Conservation (phyloP, 1,140 invertebrate species). For the Bombus confusus region DNA sequence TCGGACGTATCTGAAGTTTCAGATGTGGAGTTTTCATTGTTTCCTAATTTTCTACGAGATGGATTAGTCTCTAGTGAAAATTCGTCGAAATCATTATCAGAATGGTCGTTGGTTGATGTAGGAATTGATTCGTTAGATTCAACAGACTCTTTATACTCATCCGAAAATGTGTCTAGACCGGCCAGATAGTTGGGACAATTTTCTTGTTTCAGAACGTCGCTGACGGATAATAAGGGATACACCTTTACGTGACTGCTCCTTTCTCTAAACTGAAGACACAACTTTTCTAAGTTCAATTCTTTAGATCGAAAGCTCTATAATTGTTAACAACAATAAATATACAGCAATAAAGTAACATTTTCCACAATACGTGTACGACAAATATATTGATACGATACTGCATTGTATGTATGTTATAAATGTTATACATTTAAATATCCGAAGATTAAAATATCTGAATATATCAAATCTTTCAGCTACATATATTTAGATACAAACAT, state of each 20-base stretch:
- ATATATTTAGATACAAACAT: too few relatives aligned
- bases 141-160: slow-evolving; percentile 26
- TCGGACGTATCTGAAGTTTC: neutral
- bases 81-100: neutral
- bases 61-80: slow-evolving; percentile 61
- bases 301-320: too few relatives aligned
- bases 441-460: too few relatives aligned
- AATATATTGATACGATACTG: too few relatives aligned
- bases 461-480: too few relatives aligned
- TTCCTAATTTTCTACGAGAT: neutral
- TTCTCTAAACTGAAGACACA: slow-evolving; percentile 77
- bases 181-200: slow-evolving; percentile 71
- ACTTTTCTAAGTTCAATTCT: neutral
- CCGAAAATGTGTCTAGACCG: slow-evolving; percentile 68
- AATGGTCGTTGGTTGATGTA: neutral
- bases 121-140: neutral
- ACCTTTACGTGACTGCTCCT: slow-evolving; percentile 77
- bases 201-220: slow-evolving; percentile 73
- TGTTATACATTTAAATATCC: too few relatives aligned
- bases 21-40: neutral
- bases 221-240: slow-evolving; percentile 71
- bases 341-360: too few relatives aligned
- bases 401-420: too few relatives aligned
- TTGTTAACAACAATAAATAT: too few relatives aligned
- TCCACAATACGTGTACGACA: too few relatives aligned